These are phyloP conservation scores for Oxystoma pomonae DNA, from an alignment of 2,888 invertebrate species.

Conservation along the genomic window DNA sequence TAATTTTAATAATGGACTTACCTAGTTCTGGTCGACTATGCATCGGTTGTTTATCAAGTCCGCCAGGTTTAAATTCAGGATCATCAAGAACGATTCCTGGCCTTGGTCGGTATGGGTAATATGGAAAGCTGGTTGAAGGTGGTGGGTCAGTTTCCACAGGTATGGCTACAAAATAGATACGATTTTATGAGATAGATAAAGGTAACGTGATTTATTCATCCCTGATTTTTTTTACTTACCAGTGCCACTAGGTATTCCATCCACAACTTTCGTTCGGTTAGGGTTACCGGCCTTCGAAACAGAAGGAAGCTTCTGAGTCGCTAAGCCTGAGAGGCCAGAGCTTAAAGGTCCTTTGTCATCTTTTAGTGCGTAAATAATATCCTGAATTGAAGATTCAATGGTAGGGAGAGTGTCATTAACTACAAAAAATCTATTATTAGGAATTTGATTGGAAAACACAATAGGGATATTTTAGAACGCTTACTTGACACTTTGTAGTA, in stretches of 20 bases:
- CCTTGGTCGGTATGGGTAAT: constrained; percentile 67
- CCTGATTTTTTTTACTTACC: no score
- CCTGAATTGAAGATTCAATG: not conserved
- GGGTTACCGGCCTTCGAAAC: not conserved
- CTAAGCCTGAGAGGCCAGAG: not conserved
- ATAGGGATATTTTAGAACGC: no score
- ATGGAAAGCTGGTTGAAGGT: constrained; percentile 42
- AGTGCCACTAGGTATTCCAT: not conserved
- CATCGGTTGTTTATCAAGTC: constrained; percentile 43
- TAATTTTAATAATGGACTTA: no score
- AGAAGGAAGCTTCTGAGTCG: not conserved
- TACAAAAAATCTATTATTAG: no score
- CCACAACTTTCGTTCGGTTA: not conserved
- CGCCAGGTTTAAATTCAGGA: constrained; percentile 71
- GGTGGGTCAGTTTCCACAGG: not conserved
- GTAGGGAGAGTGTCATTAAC: not conserved
- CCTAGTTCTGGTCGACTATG: not conserved
- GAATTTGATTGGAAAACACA: no score
- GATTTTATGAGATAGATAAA: not conserved
- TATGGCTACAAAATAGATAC: no score
- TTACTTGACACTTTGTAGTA: no score
- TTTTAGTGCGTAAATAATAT: not conserved
- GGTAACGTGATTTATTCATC: not conserved
- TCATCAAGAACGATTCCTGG: constrained; percentile 86
- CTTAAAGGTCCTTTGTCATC: not conserved